Percentiles rank a stretch among this genome's conserved stretches.
Evolutionary conservation across 2,888 invertebrate species (phyloP).

Genomic region (Tenthredo livida): DNA sequence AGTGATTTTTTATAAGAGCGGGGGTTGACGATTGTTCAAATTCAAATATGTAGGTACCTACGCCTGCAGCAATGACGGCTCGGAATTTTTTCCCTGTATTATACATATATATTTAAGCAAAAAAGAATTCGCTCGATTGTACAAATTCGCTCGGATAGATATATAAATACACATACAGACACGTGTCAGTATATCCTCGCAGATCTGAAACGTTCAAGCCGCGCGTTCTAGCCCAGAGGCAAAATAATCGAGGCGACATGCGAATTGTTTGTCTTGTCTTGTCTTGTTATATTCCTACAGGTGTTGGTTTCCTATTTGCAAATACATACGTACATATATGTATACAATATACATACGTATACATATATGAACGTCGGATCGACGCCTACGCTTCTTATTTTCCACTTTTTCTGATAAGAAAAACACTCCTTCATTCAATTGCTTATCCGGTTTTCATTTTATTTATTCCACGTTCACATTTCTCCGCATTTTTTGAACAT

Average conservation of each 20-base stretch:
- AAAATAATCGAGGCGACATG: conserved; percentile 30
- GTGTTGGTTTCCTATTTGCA: neutral
- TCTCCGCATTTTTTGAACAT: neutral
- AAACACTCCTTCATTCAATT: neutral
- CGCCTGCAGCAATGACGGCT: neutral
- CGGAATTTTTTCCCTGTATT: neutral
- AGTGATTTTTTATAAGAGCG: neutral
- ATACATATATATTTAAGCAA: neutral
- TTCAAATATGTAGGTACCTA: no score
- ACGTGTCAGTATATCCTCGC: neutral
- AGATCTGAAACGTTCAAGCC: neutral
- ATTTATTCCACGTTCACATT: neutral
- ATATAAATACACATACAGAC: neutral
- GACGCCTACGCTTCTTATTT: neutral
- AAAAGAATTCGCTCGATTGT: conserved; percentile 20
- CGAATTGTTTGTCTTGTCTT: conserved; percentile 31
- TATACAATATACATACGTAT: no score
- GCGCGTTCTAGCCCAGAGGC: neutral
- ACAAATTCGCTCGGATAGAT: neutral
- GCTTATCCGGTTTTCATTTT: neutral
- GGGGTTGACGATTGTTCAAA: neutral
- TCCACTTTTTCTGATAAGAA: neutral
- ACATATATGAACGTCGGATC: neutral
- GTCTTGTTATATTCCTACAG: neutral
- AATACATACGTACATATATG: neutral